Evolutionary conservation across 2,113 vertebrate genomes (phyloP).

Genomic region (Protobothrops flavoviridis): DNA sequence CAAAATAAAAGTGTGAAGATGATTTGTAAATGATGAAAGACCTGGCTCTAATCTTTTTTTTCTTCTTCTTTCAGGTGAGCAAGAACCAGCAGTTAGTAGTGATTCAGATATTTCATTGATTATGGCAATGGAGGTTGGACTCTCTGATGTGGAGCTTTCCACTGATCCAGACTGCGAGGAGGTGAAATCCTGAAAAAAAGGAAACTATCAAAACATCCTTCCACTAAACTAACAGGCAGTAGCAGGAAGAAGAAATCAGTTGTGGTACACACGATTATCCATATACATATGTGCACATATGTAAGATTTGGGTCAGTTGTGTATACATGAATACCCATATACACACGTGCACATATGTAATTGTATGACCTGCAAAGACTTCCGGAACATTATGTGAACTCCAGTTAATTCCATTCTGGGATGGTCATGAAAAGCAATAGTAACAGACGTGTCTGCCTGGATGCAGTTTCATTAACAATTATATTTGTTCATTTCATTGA

Average conservation of each 20-base stretch:
- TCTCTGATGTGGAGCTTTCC: conserved; percentile 85
- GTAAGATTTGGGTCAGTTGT: conserved; percentile 21
- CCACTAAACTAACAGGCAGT: conserved; percentile 39
- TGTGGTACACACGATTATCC: conserved; percentile 31
- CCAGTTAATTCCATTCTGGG: conserved; percentile 60
- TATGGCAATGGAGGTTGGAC: conserved; percentile 82
- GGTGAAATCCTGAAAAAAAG: conserved; percentile 80
- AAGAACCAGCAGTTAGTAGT: conserved; percentile 86
- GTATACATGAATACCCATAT: conserved; percentile 31
- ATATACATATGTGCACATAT: background rate
- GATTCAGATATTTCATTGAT: conserved; percentile 89
- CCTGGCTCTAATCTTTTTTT: conserved; percentile 10
- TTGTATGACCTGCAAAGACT: background rate
- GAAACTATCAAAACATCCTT: conserved; percentile 1
- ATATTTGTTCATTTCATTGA: conserved; percentile 40
- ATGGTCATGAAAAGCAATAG: conserved; percentile 74
- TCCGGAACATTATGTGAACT: conserved; percentile 62
- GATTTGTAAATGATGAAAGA: fast-evolving
- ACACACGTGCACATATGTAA: background rate
- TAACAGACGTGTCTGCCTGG: conserved; percentile 66
- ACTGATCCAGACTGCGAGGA: conserved; percentile 83
- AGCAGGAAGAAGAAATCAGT: conserved; percentile 52
- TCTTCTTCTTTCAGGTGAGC: conserved; percentile 79
- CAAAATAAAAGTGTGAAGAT: background rate
- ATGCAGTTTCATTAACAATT: conserved; percentile 54